phyloP scores from a whole-genome alignment of 1,140 invertebrate genomes.

The Orchestia grillus region DNA sequence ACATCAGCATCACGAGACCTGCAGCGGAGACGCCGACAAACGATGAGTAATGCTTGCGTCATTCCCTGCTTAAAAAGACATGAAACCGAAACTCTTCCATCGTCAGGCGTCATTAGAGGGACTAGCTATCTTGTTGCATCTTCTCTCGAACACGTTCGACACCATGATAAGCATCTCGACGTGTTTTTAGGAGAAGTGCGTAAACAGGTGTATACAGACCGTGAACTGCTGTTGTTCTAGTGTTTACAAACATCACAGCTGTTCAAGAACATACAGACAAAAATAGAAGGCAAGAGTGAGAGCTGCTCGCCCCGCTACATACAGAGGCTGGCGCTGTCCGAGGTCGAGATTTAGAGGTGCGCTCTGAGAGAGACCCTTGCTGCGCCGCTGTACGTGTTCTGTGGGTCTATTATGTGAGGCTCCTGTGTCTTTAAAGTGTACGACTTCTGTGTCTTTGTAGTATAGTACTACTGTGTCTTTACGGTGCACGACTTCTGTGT shows the following conservation, averaged over 20 bases:
- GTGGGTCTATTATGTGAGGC: not conserved
- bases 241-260: slow-evolving; percentile 46
- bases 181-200: not conserved
- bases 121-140: not conserved
- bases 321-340: not conserved
- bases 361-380: not conserved
- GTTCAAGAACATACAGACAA: slow-evolving; percentile 28
- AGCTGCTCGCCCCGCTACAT: not conserved
- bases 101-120: not conserved
- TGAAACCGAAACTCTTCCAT: not conserved
- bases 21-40: not conserved
- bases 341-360: not conserved
- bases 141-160: not conserved
- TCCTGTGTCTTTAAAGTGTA: too few species aligned
- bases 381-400: not conserved
- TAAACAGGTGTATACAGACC: slow-evolving; percentile 48
- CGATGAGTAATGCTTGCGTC: not conserved
- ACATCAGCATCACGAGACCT: not conserved
- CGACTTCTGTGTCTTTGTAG: not conserved
- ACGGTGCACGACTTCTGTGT: not conserved
- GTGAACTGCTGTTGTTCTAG: slow-evolving; percentile 46
- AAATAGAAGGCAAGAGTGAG: slow-evolving; percentile 17
- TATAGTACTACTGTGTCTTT: not conserved
- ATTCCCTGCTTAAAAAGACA: not conserved
- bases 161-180: slow-evolving; percentile 34